These are phyloP conservation scores for Tachina fera DNA, from an alignment of 2,888 invertebrate genomes.

Conservation along the genomic window DNA sequence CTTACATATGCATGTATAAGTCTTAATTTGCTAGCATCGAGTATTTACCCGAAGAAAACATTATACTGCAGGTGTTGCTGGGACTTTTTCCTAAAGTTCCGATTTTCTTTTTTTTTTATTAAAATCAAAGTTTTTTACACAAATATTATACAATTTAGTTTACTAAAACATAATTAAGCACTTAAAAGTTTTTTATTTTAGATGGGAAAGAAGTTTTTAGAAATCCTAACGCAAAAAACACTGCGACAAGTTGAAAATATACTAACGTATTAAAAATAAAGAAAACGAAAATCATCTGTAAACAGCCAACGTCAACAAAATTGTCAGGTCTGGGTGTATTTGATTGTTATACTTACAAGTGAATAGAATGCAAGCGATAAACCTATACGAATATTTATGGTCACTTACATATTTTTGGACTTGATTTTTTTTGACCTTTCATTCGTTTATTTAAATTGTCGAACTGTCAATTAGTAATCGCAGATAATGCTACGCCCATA, in stretches of 20 bases:
- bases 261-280: constrained; percentile 62
- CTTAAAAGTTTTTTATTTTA: constrained; percentile 13
- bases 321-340: constrained; percentile 48
- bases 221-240: constrained; percentile 56
- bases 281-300: constrained; percentile 66
- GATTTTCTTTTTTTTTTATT: constrained; percentile 14
- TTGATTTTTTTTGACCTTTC: no score
- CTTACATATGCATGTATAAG: not conserved
- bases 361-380: not conserved
- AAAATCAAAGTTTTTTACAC: constrained; percentile 15
- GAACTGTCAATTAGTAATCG: no score
- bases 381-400: no score
- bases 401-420: no score
- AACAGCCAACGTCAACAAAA: constrained; percentile 71
- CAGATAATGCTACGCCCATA: no score
- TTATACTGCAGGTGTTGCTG: constrained; percentile 51
- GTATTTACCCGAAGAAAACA: constrained; percentile 44
- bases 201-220: constrained; percentile 26
- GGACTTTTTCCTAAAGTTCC: constrained; percentile 11
- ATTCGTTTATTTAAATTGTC: no score
- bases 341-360: not conserved
- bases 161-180: constrained; percentile 10
- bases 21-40: constrained; percentile 9
- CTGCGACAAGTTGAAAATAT: constrained; percentile 66
- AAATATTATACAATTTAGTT: constrained; percentile 31